Evolutionary conservation across 2,888 invertebrate genomes (phyloP).

Genomic region (Caenorhabditis becei): DNA sequence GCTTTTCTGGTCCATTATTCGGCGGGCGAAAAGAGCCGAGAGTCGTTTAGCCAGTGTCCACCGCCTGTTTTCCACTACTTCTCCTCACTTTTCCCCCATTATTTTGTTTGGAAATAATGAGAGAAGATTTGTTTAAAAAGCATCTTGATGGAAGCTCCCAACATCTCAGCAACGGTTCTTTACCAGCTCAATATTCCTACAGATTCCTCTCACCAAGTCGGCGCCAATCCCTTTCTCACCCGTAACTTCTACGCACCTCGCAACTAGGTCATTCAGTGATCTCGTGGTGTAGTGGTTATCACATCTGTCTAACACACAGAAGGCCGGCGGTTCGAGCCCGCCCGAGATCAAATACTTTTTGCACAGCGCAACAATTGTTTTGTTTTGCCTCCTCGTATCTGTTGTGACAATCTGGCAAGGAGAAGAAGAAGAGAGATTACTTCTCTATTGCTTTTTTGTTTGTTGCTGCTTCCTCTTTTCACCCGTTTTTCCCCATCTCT

Average conservation of each 20-base stretch:
- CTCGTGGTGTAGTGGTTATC: constrained; percentile 79
- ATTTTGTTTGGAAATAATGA: too few relatives aligned
- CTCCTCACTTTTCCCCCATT: constrained; percentile 13
- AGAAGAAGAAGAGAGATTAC: constrained; percentile 29
- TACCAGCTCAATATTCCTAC: too few relatives aligned
- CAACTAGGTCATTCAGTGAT: constrained; percentile 20
- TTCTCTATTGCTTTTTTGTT: constrained; percentile 44
- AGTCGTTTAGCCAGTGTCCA: constrained; percentile 55
- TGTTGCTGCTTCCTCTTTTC: background rate
- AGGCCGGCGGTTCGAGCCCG: constrained; percentile 79
- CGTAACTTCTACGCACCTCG: background rate
- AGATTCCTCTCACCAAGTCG: too few relatives aligned
- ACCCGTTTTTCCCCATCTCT: background rate
- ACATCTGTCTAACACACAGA: constrained; percentile 80
- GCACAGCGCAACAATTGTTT: constrained; percentile 37
- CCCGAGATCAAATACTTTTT: constrained; percentile 73
- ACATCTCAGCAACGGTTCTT: background rate
- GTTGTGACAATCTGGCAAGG: constrained; percentile 47
- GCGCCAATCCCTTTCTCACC: too few relatives aligned
- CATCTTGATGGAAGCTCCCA: background rate
- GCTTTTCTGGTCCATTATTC: constrained; percentile 32
- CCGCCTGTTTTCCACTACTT: constrained; percentile 16
- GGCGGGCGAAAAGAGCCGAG: background rate
- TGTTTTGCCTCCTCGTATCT: constrained; percentile 41
- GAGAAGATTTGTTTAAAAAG: background rate